Conservation (phyloP, 2,797 vertebrate species). For the Poeciliopsis gracilis region DNA sequence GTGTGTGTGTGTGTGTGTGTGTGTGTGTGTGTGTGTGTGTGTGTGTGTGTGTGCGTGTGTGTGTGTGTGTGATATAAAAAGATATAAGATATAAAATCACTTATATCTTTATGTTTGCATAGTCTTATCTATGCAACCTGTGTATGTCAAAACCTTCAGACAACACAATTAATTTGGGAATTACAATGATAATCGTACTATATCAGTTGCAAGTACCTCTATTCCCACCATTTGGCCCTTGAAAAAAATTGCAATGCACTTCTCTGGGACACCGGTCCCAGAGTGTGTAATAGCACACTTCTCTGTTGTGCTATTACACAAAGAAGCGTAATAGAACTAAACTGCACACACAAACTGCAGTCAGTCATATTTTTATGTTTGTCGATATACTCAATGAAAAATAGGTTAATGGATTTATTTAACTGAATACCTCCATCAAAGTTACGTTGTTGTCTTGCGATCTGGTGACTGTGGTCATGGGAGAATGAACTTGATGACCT, state of each 20-base stretch:
- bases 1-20: too few species aligned
- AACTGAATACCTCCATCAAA: neutral
- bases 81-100: too few species aligned
- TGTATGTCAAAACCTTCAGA: slow-evolving; percentile 1
- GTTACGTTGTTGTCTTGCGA: neutral
- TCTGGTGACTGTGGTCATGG: neutral
- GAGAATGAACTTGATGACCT: neutral
- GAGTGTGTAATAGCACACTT: too few species aligned
- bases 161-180: slow-evolving; percentile 6
- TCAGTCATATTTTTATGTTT: neutral
- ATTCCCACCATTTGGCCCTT: neutral
- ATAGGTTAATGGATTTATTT: neutral
- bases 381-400: too few species aligned
- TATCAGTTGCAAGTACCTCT: neutral
- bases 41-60: too few species aligned
- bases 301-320: too few species aligned
- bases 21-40: too few species aligned
- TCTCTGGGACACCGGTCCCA: too few species aligned
- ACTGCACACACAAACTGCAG: too few species aligned
- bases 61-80: too few species aligned
- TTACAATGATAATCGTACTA: neutral
- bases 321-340: too few species aligned
- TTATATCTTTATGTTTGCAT: slow-evolving; percentile 9
- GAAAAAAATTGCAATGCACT: too few species aligned
- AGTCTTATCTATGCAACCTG: neutral